Evolutionary conservation across 92 coral and sea anemone species (phyloP), one percentile per base, ranked within the genome.

Genomic region (Isaurus tuberculatus): DNA sequence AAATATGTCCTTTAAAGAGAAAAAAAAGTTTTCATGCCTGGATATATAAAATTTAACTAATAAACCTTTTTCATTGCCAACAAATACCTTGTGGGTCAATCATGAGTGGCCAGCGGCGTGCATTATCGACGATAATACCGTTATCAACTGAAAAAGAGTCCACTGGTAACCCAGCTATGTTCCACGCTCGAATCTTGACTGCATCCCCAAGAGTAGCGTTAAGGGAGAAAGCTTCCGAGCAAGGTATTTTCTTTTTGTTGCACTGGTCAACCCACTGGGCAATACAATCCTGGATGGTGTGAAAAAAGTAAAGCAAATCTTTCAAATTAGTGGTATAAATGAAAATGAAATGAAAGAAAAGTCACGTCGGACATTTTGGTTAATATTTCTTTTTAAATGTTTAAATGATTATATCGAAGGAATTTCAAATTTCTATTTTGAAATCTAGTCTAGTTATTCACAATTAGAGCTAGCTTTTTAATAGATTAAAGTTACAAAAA

Each of bases 31-130:
- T 46, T 46, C 53, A 46, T 7, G 2, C 53, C 2, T 46, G 16
- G n/a, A n/a, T n/a, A n/a, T n/a, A n/a, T n/a, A n/a, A n/a, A n/a
- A n/a, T n/a, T n/a, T n/a, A n/a, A n/a, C n/a, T n/a, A n/a, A n/a
- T n/a, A n/a, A n/a, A n/a, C n/a, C n/a, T n/a, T n/a, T n/a, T n/a
- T n/a, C n/a, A n/a, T n/a, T n/a, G n/a, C n/a, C n/a, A n/a, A n/a
- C n/a, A n/a, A n/a, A 26, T 29, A 63, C 98, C 99, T 86, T 96
- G 99, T 7, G 99, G 99, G 72, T 96, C 99, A 43, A 96, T 96
- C 97, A 96, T 89, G 13, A 96, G 97, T 0, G 99, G 99, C 99
- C 99, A 96, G 84, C 99, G 87, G 16, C 99, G 91, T 6, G 99
- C 97, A 60, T 96, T 96, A 31, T 96, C 98, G 44, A 96, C 99